These are phyloP conservation scores for Philopedon plagiatum DNA, from an alignment of 2,888 invertebrate genomes.

Conservation along the genomic window DNA sequence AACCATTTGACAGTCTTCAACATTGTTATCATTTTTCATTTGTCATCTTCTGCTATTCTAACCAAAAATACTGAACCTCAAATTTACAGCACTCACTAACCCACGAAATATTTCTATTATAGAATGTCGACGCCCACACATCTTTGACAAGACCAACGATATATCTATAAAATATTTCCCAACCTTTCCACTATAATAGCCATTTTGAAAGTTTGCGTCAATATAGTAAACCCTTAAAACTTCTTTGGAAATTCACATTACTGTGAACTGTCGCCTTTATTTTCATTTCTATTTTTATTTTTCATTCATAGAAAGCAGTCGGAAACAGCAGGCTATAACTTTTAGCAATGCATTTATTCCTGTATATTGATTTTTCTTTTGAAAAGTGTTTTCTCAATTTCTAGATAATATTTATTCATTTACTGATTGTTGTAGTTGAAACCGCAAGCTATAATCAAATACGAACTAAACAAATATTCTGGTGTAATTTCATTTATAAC, in stretches of 20 bases:
- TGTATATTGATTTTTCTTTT: neutral
- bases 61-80: too few species aligned
- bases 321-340: neutral
- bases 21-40: too few species aligned
- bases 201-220: slow-evolving; percentile 16
- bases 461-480: too few species aligned
- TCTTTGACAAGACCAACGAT: neutral
- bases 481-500: too few species aligned
- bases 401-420: too few species aligned
- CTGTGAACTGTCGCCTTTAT: slow-evolving; percentile 16
- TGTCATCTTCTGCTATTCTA: too few species aligned
- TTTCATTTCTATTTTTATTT: neutral
- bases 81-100: neutral
- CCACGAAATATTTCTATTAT: neutral
- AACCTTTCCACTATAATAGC: slow-evolving; percentile 7
- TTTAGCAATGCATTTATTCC: neutral
- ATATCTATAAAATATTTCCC: neutral
- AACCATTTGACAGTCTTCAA: too few species aligned
- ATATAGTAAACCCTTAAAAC: slow-evolving; percentile 22
- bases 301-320: neutral
- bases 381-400: neutral
- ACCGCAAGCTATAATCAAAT: too few species aligned
- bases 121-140: neutral
- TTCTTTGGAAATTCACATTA: slow-evolving; percentile 13
- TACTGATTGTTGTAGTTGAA: too few species aligned